Evolutionary conservation across 2,797 vertebrate species (phyloP).

Genomic region (Rachycentron canadum): DNA sequence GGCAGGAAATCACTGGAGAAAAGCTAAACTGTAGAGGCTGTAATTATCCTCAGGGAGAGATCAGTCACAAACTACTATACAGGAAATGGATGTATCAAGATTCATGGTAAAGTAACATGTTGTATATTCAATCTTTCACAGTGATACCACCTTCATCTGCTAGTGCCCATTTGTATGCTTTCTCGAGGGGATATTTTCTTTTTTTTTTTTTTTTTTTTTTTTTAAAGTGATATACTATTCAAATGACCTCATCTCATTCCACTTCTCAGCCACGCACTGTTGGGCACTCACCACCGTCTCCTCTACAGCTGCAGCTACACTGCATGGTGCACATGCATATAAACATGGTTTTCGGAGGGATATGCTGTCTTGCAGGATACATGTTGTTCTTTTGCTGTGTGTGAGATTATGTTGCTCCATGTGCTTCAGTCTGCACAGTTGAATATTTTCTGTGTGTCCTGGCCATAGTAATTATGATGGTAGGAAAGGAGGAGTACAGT

Average conservation of each 20-base stretch:
- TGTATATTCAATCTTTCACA: slow-evolving; percentile 45
- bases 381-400: slow-evolving; percentile 34
- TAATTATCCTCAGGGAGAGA: slow-evolving; percentile 84
- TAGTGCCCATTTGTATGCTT: slow-evolving; percentile 33
- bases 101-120: slow-evolving; percentile 67
- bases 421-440: background rate
- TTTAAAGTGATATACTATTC: slow-evolving; percentile 33
- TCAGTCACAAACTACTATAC: slow-evolving; percentile 72
- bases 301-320: slow-evolving; percentile 53
- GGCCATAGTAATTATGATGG: too few relatives aligned
- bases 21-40: slow-evolving; percentile 79
- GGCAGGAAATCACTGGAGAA: slow-evolving; percentile 84
- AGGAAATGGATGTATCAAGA: slow-evolving; percentile 74
- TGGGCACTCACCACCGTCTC: slow-evolving; percentile 51
- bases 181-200: slow-evolving; percentile 8
- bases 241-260: slow-evolving; percentile 59
- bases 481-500: too few relatives aligned
- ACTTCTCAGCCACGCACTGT: slow-evolving; percentile 20
- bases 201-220: slow-evolving; percentile 9
- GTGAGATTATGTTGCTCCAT: slow-evolving; percentile 24
- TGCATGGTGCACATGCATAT: slow-evolving; percentile 33
- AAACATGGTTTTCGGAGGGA: slow-evolving; percentile 40
- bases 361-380: slow-evolving; percentile 23
- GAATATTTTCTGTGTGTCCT: slow-evolving; percentile 32
- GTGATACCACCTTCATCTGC: slow-evolving; percentile 48